Base-by-base conservation (phyloP, 2,888 invertebrate genomes). In the Cremastobaeus sp. region DNA sequence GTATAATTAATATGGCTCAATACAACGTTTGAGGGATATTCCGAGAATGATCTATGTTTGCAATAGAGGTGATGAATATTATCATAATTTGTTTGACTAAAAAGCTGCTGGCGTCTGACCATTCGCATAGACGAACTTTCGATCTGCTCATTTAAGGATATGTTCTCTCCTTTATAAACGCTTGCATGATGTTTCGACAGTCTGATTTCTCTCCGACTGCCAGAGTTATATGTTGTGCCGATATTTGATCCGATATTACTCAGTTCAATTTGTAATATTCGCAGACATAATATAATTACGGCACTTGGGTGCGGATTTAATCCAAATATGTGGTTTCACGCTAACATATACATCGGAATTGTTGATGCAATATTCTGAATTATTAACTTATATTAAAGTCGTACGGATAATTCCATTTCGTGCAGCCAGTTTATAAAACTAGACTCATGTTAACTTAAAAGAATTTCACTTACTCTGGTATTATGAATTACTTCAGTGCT, bases 401-500 rank as follows among this genome's bases (percentile, higher is more conserved):
- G 25, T 37, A 1, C 5, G 25, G 20, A 12, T 64, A 64, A 54
- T 54, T 25, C 41, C 50, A 52, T 62, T 50, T 43, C 35, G 9
- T 11, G 35, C 8, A 35, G 11, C 18, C 3, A 21, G 14, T 50
- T 64, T 45, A 52, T 45, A 25, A 52, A 64, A 45, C 41, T 41
- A 32, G 34, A 32, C 41, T 50, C 3, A 21, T 35, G 15, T 64
- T 64, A 45, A 43, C 48, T 52, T 52, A 41, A 52, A 52, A 62
- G 32, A 43, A 35, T 52, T 39, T 6, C 25, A 34, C 25, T 43
- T 34, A 35, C 39, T 45, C 28, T 11, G 28, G 17, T 45, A 45
- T 54, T 54, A 50, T 54, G 35, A 52, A 64, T 64, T 52, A 54
- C 52, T 54, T 37, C 43, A 45, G 45, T 54, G 45, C 52, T 54